phyloP scores from a whole-genome alignment of 1,140 invertebrate genomes.

The Platyscapa corneri region DNA sequence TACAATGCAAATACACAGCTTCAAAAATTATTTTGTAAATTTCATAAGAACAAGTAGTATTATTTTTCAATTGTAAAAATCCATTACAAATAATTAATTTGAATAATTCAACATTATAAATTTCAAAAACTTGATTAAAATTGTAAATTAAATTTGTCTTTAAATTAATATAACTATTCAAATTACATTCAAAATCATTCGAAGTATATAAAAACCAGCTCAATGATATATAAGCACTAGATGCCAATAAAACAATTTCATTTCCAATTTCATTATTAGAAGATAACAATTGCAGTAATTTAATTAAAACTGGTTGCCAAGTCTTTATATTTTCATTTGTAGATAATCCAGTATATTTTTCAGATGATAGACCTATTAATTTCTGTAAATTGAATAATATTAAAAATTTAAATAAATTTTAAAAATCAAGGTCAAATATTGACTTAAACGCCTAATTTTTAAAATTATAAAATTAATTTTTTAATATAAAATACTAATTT shows the following conservation, averaged over 20 bases:
- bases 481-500: too few species aligned
- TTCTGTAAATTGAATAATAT: conserved; percentile 53
- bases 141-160: conserved; percentile 44
- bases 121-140: conserved; percentile 50
- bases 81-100: conserved; percentile 62
- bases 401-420: too few species aligned
- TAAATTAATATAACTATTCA: conserved; percentile 53
- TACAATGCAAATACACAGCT: conserved; percentile 59
- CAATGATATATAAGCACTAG: conserved; percentile 59
- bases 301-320: conserved; percentile 53
- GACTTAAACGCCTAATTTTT: too few species aligned
- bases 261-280: conserved; percentile 54
- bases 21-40: conserved; percentile 56
- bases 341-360: conserved; percentile 21
- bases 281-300: conserved; percentile 51
- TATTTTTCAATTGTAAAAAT: conserved; percentile 61
- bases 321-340: conserved; percentile 40
- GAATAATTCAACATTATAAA: conserved; percentile 59
- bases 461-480: too few species aligned
- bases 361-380: conserved; percentile 54
- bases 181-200: conserved; percentile 35
- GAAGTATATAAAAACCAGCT: conserved; percentile 37
- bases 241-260: conserved; percentile 57
- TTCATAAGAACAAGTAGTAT: conserved; percentile 49
- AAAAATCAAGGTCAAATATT: too few species aligned